Base-by-base conservation (phyloP, 1,140 invertebrate genomes). In the Cryptotermes secundus region DNA sequence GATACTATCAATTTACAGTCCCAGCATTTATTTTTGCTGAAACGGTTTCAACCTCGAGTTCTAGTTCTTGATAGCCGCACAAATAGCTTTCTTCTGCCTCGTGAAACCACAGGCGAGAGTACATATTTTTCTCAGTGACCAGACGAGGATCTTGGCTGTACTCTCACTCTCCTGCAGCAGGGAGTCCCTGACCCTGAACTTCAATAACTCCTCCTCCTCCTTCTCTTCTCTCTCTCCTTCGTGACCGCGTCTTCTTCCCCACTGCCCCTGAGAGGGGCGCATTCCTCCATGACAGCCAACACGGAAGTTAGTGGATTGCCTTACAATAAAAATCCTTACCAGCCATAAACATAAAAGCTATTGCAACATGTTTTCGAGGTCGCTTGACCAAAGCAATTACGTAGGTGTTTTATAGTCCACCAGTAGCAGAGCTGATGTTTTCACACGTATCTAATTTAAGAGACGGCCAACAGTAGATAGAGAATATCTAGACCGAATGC, bases 141-240 rank as follows among this genome's bases (percentile, higher is more conserved):
- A 49, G 45, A 49, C 45, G 59, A 72, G 59, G n/a, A 16, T 19
- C 16, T 0, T 49, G 19, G 2, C 59, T 10, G 2, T 31, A 72
- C 59, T 72, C 59, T 72, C 59, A 31, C 26, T 72, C 59, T 72
- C 59, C n/a, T 31, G n/a, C 7, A 31, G 14, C 59, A 9, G 59
- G 59, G 59, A 72, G 59, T 72, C 59, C 59, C 59, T 72, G 59
- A 72, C 59, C 59, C 26, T 72, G n/a, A 72, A 72, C 59, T 72
- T 72, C 45, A 49, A 12, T 49, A 16, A 49, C 45, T 3, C 45
- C 14, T 1, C 9, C 45, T 19, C 45, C 45, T n/a, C 53, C 53
- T 16, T 19, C 53, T 16, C 24, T 6, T 3, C 53, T 12, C n/a
- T 7, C 59, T 31, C 10, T 31, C 59, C 14, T 72, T 31, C 59